phyloP scores from a whole-genome alignment of 2,888 invertebrate species.

The Drosophila imparisetae region DNA sequence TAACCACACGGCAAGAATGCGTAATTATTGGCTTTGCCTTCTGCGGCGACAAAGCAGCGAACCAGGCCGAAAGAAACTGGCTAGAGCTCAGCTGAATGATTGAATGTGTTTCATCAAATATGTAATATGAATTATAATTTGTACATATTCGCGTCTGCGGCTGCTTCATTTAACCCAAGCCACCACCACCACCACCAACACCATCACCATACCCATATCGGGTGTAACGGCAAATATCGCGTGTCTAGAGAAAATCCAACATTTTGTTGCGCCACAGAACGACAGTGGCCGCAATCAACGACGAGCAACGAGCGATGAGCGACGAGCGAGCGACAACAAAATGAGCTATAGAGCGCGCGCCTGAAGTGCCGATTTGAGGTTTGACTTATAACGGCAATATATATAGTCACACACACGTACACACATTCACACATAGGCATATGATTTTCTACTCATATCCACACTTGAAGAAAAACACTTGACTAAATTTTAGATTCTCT shows the following conservation, averaged over 20 bases:
- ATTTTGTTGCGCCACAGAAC: conserved; percentile 65
- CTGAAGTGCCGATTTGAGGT: conserved; percentile 81
- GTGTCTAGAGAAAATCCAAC: conserved; percentile 75
- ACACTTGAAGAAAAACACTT: not conserved
- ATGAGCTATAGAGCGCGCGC: conserved; percentile 72
- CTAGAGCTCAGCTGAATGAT: conserved; percentile 53
- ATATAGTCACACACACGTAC: conserved; percentile 23
- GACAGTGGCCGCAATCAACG: conserved; percentile 69
- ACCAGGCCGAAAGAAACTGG: conserved; percentile 7
- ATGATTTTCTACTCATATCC: conserved; percentile 13
- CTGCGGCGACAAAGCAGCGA: conserved; percentile 14
- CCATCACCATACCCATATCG: conserved; percentile 7
- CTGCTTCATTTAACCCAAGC: conserved; percentile 16
- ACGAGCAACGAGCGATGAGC: conserved; percentile 25
- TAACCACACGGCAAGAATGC: conserved; percentile 74
- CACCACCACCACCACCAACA: not conserved
- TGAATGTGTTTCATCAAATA: conserved; percentile 81
- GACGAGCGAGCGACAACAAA: conserved; percentile 52
- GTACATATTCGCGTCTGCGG: conserved; percentile 59
- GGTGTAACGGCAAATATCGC: conserved; percentile 62
- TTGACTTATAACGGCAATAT: conserved; percentile 62
- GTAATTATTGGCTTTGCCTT: conserved; percentile 72
- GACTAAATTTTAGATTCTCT: not conserved
- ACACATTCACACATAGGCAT: conserved; percentile 12
- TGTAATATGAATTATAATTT: conserved; percentile 81